A percentile compares a stretch with the other conserved stretches of the same genome.
Conservation (phyloP, 2,113 vertebrate genomes). For the Hepsetus odoe region DNA sequence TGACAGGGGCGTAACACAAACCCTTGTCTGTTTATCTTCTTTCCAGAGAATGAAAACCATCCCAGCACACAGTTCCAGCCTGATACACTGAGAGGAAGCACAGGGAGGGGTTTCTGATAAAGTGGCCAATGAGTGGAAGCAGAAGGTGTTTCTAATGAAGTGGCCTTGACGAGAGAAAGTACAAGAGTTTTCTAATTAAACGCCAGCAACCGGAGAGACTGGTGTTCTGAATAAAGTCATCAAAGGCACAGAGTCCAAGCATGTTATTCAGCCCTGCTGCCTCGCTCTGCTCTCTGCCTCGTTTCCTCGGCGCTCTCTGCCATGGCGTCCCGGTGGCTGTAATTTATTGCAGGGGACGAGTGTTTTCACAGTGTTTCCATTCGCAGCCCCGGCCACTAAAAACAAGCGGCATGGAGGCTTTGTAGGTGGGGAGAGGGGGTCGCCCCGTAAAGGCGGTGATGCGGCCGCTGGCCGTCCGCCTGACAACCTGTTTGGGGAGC, state of each 20-base stretch:
- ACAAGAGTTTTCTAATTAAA: too few species aligned
- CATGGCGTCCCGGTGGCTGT: slow-evolving; percentile 66
- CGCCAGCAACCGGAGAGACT: too few species aligned
- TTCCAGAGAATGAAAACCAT: not conserved
- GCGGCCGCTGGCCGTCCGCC: slow-evolving; percentile 66
- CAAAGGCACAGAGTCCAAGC: too few species aligned
- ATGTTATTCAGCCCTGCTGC: not conserved
- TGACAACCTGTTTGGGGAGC: slow-evolving; percentile 76
- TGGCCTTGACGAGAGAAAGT: too few species aligned
- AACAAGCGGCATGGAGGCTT: slow-evolving; percentile 60
- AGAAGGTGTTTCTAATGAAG: not conserved
- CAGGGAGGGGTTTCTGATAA: too few species aligned
- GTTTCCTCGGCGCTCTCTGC: not conserved
- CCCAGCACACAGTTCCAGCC: not conserved
- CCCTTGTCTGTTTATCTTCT: not conserved
- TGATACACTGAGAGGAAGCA: not conserved
- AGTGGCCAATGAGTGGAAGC: too few species aligned
- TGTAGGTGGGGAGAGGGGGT: slow-evolving; percentile 73
- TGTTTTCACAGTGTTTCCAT: slow-evolving; percentile 71
- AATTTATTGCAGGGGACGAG: slow-evolving; percentile 77
- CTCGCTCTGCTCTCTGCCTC: not conserved
- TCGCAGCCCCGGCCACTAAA: slow-evolving; percentile 76
- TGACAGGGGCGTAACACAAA: not conserved
- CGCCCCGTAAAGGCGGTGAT: slow-evolving; percentile 70
- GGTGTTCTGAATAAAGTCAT: too few species aligned